phyloP scores from a whole-genome alignment of 1,140 invertebrate genomes.

The Musca vetustissima region DNA sequence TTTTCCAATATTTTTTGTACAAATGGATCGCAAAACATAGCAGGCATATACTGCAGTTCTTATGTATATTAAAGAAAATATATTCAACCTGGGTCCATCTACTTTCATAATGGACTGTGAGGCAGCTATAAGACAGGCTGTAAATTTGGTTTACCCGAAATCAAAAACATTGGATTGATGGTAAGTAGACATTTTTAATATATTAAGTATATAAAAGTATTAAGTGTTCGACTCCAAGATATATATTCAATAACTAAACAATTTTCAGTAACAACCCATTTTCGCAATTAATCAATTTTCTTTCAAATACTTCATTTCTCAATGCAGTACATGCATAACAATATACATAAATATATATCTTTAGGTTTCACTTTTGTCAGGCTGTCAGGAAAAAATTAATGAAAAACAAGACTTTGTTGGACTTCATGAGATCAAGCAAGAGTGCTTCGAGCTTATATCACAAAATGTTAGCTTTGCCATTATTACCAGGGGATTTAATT shows the following conservation, averaged over 20 bases:
- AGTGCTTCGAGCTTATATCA: neutral
- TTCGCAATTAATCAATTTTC: too few species aligned
- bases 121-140: neutral
- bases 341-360: neutral
- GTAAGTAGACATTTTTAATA: neutral
- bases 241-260: too few species aligned
- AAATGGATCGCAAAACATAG: neutral
- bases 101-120: neutral
- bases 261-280: too few species aligned
- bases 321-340: too few species aligned
- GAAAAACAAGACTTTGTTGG: neutral
- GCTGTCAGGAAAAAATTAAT: neutral
- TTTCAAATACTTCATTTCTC: too few species aligned
- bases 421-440: neutral
- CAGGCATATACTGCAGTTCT: neutral
- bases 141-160: neutral
- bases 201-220: too few species aligned
- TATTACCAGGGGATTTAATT: neutral
- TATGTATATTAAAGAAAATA: neutral
- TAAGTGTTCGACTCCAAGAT: too few species aligned
- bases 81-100: neutral
- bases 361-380: neutral
- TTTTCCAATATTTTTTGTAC: neutral
- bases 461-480: conserved; percentile 1
- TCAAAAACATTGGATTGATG: neutral